Percentiles rank a stretch among this genome's conserved stretches.
These are phyloP conservation scores for Pollenia griseotomentosa DNA, from an alignment of 2,888 invertebrate genomes.

Conservation along the genomic window DNA sequence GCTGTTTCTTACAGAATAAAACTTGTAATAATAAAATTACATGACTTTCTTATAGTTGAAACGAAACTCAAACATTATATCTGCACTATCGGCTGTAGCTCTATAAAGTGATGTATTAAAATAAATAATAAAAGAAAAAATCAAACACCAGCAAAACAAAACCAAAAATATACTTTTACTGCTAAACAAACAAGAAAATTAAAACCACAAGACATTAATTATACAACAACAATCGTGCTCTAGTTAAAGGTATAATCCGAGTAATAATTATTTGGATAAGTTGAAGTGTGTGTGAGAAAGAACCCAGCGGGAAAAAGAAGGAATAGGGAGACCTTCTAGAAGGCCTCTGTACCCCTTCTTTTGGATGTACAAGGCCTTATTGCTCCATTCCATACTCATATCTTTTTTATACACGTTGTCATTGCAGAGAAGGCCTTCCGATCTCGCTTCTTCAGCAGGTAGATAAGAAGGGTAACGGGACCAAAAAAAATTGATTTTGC, in stretches of 20 bases:
- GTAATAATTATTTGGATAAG: constrained; percentile 20
- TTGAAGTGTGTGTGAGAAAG: background rate
- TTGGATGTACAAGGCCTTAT: too few relatives aligned
- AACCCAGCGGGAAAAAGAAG: too few relatives aligned
- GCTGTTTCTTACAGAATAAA: constrained; percentile 5
- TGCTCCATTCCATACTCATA: too few relatives aligned
- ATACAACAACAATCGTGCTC: constrained; percentile 47
- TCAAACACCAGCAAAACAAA: constrained; percentile 22
- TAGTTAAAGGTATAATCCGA: constrained; percentile 32
- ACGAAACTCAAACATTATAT: background rate
- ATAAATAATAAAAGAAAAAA: background rate
- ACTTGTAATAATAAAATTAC: constrained; percentile 21
- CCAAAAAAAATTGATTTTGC: too few relatives aligned
- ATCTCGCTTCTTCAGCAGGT: too few relatives aligned
- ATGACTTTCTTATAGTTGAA: constrained; percentile 19
- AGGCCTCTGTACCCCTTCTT: too few relatives aligned
- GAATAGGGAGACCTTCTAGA: too few relatives aligned
- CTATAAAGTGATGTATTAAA: background rate
- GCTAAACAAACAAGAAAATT: constrained; percentile 52
- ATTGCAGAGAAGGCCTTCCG: too few relatives aligned
- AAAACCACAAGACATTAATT: constrained; percentile 69
- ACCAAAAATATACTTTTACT: constrained; percentile 20
- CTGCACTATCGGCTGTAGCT: background rate
- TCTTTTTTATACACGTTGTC: too few relatives aligned
- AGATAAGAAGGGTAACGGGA: too few relatives aligned